Conservation (phyloP, 2,113 vertebrate species). For the Megaceryle maxima region DNA sequence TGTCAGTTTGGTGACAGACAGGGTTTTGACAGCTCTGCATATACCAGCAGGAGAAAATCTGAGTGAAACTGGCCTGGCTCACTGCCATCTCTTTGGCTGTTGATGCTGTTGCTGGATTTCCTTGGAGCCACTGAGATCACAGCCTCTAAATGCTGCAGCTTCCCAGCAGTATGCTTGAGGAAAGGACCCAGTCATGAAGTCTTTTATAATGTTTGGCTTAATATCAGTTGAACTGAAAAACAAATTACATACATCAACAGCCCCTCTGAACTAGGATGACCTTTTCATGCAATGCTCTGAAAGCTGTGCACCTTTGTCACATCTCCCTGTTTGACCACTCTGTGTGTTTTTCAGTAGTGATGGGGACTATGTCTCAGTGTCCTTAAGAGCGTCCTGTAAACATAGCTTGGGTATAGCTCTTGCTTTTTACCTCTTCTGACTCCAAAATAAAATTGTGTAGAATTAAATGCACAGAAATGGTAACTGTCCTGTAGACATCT, state of each 20-base stretch:
- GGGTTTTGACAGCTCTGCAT: background rate
- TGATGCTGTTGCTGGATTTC: background rate
- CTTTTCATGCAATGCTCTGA: background rate
- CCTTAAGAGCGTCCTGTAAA: background rate
- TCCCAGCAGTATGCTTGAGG: background rate
- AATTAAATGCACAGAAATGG: background rate
- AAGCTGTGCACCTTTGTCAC: background rate
- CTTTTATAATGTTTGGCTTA: slow-evolving; percentile 7
- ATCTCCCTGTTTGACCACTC: background rate
- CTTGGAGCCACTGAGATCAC: background rate
- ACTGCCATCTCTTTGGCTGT: background rate
- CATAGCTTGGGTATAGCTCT: background rate
- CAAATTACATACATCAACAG: background rate
- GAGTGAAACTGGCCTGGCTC: background rate
- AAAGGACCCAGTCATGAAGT: background rate
- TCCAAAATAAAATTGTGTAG: background rate
- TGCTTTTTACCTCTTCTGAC: background rate
- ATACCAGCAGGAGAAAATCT: background rate
- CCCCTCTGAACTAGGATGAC: background rate
- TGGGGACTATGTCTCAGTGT: background rate
- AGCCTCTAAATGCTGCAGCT: background rate
- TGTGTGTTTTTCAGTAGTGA: background rate
- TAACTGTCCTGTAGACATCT: background rate
- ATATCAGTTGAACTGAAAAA: background rate
- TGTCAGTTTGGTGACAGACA: rapidly evolving